phyloP scores from a whole-genome alignment of 2,113 vertebrate genomes.

The Shinisaurus crocodilurus region DNA sequence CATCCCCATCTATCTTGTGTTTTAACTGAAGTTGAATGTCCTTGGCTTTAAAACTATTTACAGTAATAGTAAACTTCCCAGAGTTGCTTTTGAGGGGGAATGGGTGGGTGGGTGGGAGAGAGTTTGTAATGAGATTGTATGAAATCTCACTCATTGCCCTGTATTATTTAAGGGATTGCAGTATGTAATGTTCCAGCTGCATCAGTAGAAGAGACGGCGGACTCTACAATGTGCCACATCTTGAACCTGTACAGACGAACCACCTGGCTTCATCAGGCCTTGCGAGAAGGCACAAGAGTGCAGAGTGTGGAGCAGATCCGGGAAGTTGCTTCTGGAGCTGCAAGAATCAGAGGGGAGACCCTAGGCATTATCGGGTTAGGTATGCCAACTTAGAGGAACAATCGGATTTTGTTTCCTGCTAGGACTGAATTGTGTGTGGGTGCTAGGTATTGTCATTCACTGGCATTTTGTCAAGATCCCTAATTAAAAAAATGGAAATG shows the following conservation, averaged over 20 bases:
- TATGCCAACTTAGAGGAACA: constrained; percentile 34
- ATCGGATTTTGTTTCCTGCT: accelerated
- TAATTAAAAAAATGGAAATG: background rate
- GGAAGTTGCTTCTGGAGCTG: constrained; percentile 95
- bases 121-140: background rate
- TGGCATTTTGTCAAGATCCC: background rate
- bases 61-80: too few species aligned
- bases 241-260: constrained; percentile 96
- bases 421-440: accelerated
- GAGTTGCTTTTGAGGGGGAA: background rate
- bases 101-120: background rate
- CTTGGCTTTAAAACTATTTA: background rate
- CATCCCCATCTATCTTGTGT: background rate
- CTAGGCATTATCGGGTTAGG: constrained; percentile 95
- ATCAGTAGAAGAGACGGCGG: constrained; percentile 95
- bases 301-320: constrained; percentile 98
- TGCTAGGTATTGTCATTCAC: background rate
- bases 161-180: constrained; percentile 85
- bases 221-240: constrained; percentile 97
- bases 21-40: background rate
- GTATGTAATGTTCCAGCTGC: constrained; percentile 98
- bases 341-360: constrained; percentile 95
- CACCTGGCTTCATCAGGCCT: constrained; percentile 97
- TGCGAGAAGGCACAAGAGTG: constrained; percentile 93
- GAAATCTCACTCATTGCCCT: background rate